Conservation (phyloP, 23 tunicate genomes). For the Ascidia mentula region DNA sequence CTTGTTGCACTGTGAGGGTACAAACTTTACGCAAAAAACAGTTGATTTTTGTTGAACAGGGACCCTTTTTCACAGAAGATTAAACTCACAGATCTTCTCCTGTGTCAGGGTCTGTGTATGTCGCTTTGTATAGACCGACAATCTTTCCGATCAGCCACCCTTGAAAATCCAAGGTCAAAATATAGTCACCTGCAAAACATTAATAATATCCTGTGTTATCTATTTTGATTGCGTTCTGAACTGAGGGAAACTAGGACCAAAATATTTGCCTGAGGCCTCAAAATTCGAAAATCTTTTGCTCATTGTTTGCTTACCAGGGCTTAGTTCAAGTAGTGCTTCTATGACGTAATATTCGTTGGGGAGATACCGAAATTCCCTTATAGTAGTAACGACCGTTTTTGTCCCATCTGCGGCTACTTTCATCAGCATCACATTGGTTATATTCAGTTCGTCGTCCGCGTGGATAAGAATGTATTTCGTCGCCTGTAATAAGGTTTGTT, state of each 20-base stretch:
- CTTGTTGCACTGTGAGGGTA: too few species aligned
- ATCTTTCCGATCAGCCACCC: constrained; percentile 45
- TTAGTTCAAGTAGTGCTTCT: constrained; percentile 18
- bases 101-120: constrained; percentile 49
- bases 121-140: constrained; percentile 81
- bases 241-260: too few species aligned
- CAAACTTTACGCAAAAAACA: too few species aligned
- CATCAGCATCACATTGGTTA: constrained; percentile 23
- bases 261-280: too few species aligned
- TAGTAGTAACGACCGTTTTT: constrained; percentile 14
- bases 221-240: too few species aligned
- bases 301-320: background rate
- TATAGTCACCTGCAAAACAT: constrained; percentile 8
- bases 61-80: too few species aligned
- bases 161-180: constrained; percentile 54
- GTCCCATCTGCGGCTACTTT: constrained; percentile 10
- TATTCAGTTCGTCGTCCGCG: constrained; percentile 47
- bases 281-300: too few species aligned
- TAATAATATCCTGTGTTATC: too few species aligned
- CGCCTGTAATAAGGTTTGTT: constrained; percentile 29
- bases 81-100: too few species aligned
- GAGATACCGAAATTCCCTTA: constrained; percentile 50
- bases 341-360: constrained; percentile 73
- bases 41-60: too few species aligned
- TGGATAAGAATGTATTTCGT: constrained; percentile 75